Base-by-base conservation (phyloP, 1,140 invertebrate genomes). In the Carposina sasakii region DNA sequence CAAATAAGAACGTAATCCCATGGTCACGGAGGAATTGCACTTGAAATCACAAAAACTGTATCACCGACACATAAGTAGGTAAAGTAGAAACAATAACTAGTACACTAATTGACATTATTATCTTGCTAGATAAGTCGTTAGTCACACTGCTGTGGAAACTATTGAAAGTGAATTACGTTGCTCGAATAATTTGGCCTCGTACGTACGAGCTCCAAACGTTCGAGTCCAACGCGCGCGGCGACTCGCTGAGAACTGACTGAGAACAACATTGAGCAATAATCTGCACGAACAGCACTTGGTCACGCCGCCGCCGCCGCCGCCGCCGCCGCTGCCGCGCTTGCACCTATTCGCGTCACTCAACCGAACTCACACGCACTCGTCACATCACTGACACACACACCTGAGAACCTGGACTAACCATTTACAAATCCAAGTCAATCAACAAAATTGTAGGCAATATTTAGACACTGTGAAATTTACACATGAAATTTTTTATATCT, bases 271-370 rank as follows among this genome's bases (percentile, higher is more conserved):
- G 57, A 60, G 40, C 50, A 22, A n/a, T n/a, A n/a, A n/a, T n/a
- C n/a, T n/a, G n/a, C n/a, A n/a, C n/a, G n/a, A n/a, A n/a, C 57
- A 36, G 33, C 33, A n/a, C n/a, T n/a, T n/a, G n/a, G 33, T 16
- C 33, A 8, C 58, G 49, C 52, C 49, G 51, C 54, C 53, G 50
- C 48, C 49, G 42, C 47, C 37, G 48, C 41, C 45, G 46, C 46
- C 48, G 41, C 23, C 48, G 42, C 40, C 37, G n/a, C 51, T 52
- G 54, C 55, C 45, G 22, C 45, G 59, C 68, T 62, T 70, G 67
- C 70, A 71, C 65, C 63, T 74, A 76, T 79, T 76, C 74, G 74
- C 78, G 76, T 81, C 75, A 78, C 65, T 63, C 58, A 63, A 58
- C 67, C 54, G 76, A 70, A 76, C 75, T 63, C 63, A 65, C 66